phyloP scores from a whole-genome alignment of 2,888 invertebrate species.

The Hoplodrina ambigua region DNA sequence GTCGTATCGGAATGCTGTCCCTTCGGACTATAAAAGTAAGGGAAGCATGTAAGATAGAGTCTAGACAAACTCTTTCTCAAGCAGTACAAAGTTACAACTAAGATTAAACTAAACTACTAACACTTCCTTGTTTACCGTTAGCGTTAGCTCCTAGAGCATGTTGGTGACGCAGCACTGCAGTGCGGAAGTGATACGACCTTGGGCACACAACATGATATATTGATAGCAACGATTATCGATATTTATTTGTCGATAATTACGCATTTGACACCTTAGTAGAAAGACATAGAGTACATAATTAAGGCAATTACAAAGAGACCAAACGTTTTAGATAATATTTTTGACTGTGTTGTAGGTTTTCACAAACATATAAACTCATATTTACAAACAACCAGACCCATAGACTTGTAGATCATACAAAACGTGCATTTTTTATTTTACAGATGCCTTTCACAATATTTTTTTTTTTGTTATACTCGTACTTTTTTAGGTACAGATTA shows the following conservation, averaged over 20 bases:
- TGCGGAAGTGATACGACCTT: constrained; percentile 49
- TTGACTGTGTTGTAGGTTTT: no score
- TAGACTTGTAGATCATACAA: no score
- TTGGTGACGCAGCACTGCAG: constrained; percentile 30
- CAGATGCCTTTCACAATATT: no score
- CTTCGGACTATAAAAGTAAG: no score
- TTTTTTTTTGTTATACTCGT: no score
- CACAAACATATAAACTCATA: no score
- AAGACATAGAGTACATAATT: neutral
- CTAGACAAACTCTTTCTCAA: no score
- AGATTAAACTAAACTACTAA: neutral
- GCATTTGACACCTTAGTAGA: neutral
- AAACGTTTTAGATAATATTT: neutral
- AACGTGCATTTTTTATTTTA: no score
- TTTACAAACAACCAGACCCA: no score
- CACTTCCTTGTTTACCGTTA: constrained; percentile 40
- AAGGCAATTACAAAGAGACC: neutral
- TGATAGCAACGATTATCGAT: constrained; percentile 53
- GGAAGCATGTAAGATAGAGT: no score
- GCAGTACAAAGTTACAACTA: neutral
- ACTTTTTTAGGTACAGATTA: no score
- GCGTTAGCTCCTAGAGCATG: constrained; percentile 21
- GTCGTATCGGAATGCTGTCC: no score
- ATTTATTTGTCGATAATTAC: constrained; percentile 27
- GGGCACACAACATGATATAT: constrained; percentile 47